These are phyloP conservation scores for Archegozetes longisetosus DNA, from an alignment of 1,140 invertebrate species.

Conservation along the genomic window DNA sequence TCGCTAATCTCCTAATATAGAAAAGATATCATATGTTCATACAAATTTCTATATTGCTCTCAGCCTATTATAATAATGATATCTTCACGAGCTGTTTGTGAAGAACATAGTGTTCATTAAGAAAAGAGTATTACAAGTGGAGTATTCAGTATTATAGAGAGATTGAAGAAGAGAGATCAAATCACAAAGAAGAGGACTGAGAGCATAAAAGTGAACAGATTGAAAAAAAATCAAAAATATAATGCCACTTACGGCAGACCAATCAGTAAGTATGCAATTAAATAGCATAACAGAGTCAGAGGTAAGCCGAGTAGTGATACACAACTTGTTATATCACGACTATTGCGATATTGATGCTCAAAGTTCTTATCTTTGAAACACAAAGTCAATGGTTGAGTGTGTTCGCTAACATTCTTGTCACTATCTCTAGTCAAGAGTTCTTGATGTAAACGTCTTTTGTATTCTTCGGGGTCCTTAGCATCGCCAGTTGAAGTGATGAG, in stretches of 20 bases:
- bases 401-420: conserved; percentile 15
- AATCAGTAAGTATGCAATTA: conserved; percentile 23
- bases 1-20: not conserved
- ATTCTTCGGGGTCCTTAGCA: conserved; percentile 44
- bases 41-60: no score
- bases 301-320: conserved; percentile 23
- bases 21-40: not conserved
- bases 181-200: no score
- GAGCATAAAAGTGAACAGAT: no score
- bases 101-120: no score
- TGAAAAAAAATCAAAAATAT: not conserved
- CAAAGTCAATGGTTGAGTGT: conserved; percentile 23
- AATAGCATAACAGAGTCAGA: conserved; percentile 21
- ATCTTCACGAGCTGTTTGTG: no score
- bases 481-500: conserved; percentile 1
- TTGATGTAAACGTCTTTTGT: conserved; percentile 52
- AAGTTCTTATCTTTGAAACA: conserved; percentile 23
- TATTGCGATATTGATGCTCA: conserved; percentile 22
- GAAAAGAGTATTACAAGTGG: no score
- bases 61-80: no score
- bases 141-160: no score
- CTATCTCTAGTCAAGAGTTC: conserved; percentile 65
- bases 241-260: conserved; percentile 22
- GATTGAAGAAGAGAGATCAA: no score
- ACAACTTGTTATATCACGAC: conserved; percentile 22